Evolutionary conservation across 1,140 invertebrate species (phyloP), one percentile per base, ranked within the genome.

Genomic region (Drosophila nasuta): DNA sequence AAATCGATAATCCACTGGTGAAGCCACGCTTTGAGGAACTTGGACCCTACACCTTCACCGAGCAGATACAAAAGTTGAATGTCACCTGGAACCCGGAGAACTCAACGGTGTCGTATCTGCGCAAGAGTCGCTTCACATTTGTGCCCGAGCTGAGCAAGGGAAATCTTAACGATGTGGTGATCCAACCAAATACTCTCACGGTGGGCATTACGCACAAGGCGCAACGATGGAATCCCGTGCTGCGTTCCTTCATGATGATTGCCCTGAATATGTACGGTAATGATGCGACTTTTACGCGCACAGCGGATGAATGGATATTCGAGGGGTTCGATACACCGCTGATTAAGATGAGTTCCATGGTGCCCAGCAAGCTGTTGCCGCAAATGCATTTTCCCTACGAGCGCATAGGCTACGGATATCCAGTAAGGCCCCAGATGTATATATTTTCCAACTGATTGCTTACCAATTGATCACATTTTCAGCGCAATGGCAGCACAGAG

Each of bases 371-470:
- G 45, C 13, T 91, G 11, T 17, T 89, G 5, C 83, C 75, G 4
- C 75, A 91, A 11, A 13, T 90, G 17, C 92, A 94, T 0, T 94
- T 95, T 2, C 94, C 94, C 0, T 95, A 95, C 49, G 96, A 97
- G 82, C 94, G 93, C 79, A 96, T 97, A 87, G 96, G 96, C 46
- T 95, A 96, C 93, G 97, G 97, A 91, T 97, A 97, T 93, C 94
- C 94, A 92, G 96, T 97, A 94, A 93, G 59, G 3, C 33, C 1
- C 33, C 5, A 38, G 7, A 10, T 10, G 2, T 1, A 7, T 10
- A 2, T 3, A 8, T 38, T 38, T 38, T 25, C 20, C 0, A 25
- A 8, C 10, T 38, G 35, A 38, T 38, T 38, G 35, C 5, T 33
- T 33, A 33, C 30, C 30, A 33, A 33, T 8, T 33, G 30, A 33